phyloP scores from a whole-genome alignment of 2,113 vertebrate genomes.

The Pao palembangensis region DNA sequence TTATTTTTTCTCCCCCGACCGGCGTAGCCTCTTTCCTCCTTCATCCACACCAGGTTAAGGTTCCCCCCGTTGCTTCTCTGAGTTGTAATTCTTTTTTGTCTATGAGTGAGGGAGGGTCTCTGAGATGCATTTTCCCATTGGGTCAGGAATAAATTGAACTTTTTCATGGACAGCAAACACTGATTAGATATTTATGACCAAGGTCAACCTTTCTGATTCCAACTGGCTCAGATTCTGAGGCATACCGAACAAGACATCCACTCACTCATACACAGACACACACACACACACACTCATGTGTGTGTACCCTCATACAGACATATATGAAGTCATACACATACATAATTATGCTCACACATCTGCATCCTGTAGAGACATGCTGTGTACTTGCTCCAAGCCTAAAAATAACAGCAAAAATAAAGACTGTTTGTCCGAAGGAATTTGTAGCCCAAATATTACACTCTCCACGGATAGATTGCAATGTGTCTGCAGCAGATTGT shows the following conservation, averaged over 20 bases:
- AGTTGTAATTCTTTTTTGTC: conserved; percentile 63
- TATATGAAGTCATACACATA: conserved; percentile 9
- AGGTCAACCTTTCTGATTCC: conserved; percentile 74
- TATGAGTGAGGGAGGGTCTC: conserved; percentile 49
- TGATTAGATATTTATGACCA: conserved; percentile 77
- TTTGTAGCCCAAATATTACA: conserved; percentile 3
- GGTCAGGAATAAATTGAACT: conserved; percentile 76
- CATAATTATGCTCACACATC: conserved; percentile 17
- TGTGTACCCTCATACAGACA: not conserved
- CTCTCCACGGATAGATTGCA: no score
- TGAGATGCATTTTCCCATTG: conserved; percentile 69
- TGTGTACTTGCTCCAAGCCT: not conserved
- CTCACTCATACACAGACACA: conserved; percentile 26
- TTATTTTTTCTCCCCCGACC: conserved; percentile 27
- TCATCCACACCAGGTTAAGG: conserved; percentile 63
- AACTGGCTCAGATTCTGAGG: conserved; percentile 66
- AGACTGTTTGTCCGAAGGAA: conserved; percentile 3
- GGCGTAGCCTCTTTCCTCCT: conserved; percentile 47
- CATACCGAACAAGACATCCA: conserved; percentile 65
- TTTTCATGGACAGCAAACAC: conserved; percentile 76
- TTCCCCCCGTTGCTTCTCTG: conserved; percentile 41
- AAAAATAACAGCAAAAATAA: no score
- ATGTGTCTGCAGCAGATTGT: conserved; percentile 13
- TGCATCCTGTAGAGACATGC: conserved; percentile 12
- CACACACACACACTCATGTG: conserved; percentile 2